phyloP scores from a whole-genome alignment of 1,140 invertebrate species.

The Ditylenchus dipsaci region DNA sequence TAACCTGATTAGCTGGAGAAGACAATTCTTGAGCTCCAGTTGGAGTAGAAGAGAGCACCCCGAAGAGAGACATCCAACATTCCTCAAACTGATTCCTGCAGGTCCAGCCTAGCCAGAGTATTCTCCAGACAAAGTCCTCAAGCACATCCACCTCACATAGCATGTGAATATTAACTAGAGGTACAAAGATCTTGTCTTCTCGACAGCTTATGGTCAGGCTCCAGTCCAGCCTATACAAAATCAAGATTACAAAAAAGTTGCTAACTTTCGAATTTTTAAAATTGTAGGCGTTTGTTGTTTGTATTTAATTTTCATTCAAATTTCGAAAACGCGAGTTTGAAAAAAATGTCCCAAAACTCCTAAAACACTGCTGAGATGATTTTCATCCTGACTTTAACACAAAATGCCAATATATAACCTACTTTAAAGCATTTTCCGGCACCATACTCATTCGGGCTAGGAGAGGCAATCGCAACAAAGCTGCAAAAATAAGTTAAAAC shows the following conservation, averaged over 20 bases:
- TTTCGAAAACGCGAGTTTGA: no score
- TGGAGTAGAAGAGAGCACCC: slow-evolving; percentile 42
- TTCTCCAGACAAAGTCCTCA: slow-evolving; percentile 30
- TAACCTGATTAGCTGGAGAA: slow-evolving; percentile 1
- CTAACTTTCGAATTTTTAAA: no score
- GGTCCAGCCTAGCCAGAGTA: slow-evolving; percentile 39
- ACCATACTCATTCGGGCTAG: slow-evolving; percentile 31
- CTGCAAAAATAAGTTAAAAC: neutral
- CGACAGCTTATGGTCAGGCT: slow-evolving; percentile 5
- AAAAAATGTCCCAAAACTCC: no score
- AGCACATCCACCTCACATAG: slow-evolving; percentile 34
- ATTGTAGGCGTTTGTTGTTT: no score
- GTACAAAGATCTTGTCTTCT: slow-evolving; percentile 15
- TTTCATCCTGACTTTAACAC: neutral
- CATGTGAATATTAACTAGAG: slow-evolving; percentile 40
- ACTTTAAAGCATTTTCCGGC: slow-evolving; percentile 35
- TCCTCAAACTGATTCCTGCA: slow-evolving; percentile 36
- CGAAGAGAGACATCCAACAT: slow-evolving; percentile 46
- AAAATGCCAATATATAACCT: neutral
- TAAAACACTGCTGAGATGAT: no score
- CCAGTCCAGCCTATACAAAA: slow-evolving; percentile 29
- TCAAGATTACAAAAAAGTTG: neutral
- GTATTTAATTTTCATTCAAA: no score
- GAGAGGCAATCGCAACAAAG: slow-evolving; percentile 31
- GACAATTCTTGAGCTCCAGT: slow-evolving; percentile 10